Percentiles rank a stretch among this genome's conserved stretches.
Conservation (phyloP, 2,113 vertebrate genomes). For the Gallinago jamesoni region DNA sequence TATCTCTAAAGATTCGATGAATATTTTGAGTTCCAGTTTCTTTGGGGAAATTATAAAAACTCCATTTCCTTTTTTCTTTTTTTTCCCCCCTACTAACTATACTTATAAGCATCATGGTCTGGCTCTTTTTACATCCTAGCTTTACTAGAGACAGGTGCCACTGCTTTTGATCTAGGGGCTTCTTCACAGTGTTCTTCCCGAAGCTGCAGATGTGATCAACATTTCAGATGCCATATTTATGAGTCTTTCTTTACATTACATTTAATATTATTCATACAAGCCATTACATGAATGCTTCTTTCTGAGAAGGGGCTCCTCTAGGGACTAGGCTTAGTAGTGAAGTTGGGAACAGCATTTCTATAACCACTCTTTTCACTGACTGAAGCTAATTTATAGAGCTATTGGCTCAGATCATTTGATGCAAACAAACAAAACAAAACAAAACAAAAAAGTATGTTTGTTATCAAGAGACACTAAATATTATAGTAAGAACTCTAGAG, state of each 20-base stretch:
- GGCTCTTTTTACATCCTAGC: not conserved
- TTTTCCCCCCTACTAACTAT: not conserved
- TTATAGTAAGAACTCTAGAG: not conserved
- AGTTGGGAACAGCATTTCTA: conserved; percentile 5
- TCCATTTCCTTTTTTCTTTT: not conserved
- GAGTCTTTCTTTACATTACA: conserved; percentile 9
- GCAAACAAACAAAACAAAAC: not conserved
- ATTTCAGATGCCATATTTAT: not conserved
- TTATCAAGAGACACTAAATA: not conserved
- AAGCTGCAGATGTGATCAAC: not conserved
- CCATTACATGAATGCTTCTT: conserved; percentile 19
- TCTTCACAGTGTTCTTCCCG: not conserved
- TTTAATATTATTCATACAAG: not conserved
- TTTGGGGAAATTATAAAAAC: not conserved
- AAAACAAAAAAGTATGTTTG: not conserved
- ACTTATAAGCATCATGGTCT: not conserved
- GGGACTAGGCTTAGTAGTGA: not conserved
- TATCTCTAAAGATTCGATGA: not conserved
- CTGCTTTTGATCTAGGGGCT: not conserved
- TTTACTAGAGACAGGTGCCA: not conserved
- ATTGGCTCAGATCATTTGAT: not conserved
- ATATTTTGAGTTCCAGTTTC: not conserved
- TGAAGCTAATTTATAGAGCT: conserved; percentile 6
- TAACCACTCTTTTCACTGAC: not conserved
- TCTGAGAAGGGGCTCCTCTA: conserved; percentile 40